Conservation (phyloP, 2,113 vertebrate species). For the Bufo bufo region DNA sequence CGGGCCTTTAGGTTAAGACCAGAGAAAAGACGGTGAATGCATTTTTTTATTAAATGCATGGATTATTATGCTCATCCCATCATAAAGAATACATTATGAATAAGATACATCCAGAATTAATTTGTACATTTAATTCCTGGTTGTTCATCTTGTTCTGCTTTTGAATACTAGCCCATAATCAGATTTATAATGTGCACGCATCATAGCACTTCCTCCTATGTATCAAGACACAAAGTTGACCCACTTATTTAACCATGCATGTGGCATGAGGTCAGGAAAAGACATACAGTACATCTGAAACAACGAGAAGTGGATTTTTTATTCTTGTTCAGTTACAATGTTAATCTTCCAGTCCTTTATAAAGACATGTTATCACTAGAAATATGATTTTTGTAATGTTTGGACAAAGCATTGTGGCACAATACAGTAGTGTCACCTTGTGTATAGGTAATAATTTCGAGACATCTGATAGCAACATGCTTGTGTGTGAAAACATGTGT, state of each 20-base stretch:
- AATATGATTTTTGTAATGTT: neutral
- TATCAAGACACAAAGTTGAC: slow-evolving; percentile 12
- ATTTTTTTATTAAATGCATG: neutral
- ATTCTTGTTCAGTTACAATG: neutral
- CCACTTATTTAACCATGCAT: neutral
- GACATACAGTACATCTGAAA: neutral
- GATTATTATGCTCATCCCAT: neutral
- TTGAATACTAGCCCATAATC: neutral
- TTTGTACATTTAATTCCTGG: neutral
- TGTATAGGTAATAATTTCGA: too few species aligned
- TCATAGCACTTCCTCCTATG: neutral
- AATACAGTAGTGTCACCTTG: too few species aligned
- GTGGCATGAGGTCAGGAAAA: neutral
- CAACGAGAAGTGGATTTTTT: neutral
- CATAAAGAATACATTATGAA: neutral
- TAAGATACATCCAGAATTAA: neutral
- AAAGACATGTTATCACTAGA: neutral
- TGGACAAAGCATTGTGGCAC: neutral
- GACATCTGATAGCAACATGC: too few species aligned
- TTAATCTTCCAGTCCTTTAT: neutral
- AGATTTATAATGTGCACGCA: slow-evolving; percentile 7
- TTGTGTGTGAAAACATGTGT: neutral
- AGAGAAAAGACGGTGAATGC: too few species aligned
- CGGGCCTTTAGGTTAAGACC: too few species aligned
- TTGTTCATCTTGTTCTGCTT: neutral